A percentile compares a stretch with the other conserved stretches of the same genome.
phyloP scores from a whole-genome alignment of 2,888 invertebrate genomes.

The Ennomos fuscantarius region DNA sequence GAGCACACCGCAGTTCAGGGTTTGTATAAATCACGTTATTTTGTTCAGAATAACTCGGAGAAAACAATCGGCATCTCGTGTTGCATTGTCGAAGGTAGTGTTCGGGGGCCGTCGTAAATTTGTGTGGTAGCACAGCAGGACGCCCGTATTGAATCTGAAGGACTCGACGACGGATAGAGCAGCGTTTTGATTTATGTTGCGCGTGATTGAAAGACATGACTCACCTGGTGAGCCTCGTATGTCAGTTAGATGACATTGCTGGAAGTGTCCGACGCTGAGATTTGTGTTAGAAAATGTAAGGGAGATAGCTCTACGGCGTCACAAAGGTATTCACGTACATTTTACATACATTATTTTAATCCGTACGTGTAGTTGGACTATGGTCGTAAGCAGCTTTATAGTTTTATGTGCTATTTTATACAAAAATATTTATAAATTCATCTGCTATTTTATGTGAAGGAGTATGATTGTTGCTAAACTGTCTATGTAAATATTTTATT shows the following conservation, averaged over 20 bases:
- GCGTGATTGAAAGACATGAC: conserved; percentile 50
- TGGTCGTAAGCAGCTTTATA: neutral
- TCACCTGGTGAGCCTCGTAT: conserved; percentile 55
- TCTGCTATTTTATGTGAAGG: too few species aligned
- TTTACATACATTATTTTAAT: too few species aligned
- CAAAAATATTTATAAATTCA: too few species aligned
- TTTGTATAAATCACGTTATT: conserved; percentile 82
- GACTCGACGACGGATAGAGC: conserved; percentile 75
- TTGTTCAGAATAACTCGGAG: conserved; percentile 79
- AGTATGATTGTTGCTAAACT: too few species aligned
- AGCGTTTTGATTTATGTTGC: conserved; percentile 73
- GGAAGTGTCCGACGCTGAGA: conserved; percentile 21
- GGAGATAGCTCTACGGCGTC: neutral
- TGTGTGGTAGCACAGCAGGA: conserved; percentile 81
- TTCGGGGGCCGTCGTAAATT: conserved; percentile 82
- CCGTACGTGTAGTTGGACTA: too few species aligned
- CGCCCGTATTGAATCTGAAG: conserved; percentile 63
- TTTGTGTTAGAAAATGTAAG: conserved; percentile 21
- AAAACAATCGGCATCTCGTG: conserved; percentile 76
- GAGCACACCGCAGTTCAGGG: conserved; percentile 40
- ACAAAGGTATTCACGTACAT: too few species aligned
- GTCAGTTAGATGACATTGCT: conserved; percentile 32
- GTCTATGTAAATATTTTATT: too few species aligned
- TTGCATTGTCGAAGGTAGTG: conserved; percentile 57
- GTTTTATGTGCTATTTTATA: neutral